Evolutionary conservation across 2,113 vertebrate genomes (phyloP).

Genomic region (Atractosteus spatula): DNA sequence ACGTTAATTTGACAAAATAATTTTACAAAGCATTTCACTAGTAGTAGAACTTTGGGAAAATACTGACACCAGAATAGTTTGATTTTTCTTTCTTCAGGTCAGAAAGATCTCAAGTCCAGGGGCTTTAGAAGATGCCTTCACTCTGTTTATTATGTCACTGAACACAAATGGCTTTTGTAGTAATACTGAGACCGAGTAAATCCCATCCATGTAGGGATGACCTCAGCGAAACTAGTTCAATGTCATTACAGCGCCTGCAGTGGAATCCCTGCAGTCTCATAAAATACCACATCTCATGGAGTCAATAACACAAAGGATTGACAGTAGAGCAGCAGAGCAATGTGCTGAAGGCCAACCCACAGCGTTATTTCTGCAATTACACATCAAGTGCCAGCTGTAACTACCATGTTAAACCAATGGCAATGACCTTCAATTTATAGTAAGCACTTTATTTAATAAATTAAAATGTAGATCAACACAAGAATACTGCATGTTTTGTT

Average conservation of each 20-base stretch:
- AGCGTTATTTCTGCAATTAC: background rate
- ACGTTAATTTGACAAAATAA: no score
- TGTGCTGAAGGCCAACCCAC: background rate
- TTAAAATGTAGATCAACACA: no score
- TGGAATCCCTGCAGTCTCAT: conserved; percentile 3
- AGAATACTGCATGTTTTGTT: no score
- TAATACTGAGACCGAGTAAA: background rate
- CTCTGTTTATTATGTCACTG: background rate
- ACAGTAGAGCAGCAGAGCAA: background rate
- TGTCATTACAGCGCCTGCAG: conserved; percentile 3
- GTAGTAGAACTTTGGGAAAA: no score
- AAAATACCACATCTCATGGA: conserved; percentile 2
- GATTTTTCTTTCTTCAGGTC: no score
- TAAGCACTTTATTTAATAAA: no score
- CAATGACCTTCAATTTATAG: no score
- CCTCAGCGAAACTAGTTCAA: background rate
- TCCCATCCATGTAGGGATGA: background rate
- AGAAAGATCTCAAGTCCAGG: no score
- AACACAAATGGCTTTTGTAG: background rate
- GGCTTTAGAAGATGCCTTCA: no score
- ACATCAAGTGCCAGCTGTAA: background rate
- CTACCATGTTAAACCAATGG: background rate
- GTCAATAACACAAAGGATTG: background rate
- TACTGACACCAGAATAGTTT: no score
- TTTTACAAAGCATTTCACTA: no score